Evolutionary conservation across 2,113 vertebrate species (phyloP).

Genomic region (Heptranchias perlo): DNA sequence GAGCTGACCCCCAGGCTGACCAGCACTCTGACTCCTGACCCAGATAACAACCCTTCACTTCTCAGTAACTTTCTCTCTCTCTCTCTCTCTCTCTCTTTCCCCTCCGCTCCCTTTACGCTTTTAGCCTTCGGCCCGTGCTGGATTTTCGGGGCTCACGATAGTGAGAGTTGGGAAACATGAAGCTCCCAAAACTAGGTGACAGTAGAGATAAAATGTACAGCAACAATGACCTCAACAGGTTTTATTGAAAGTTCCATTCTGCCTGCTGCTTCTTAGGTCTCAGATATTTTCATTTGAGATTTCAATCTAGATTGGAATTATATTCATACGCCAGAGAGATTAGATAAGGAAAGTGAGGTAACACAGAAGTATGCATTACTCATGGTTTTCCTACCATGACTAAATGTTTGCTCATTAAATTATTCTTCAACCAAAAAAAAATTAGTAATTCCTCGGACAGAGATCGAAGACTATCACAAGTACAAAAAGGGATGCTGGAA

Average conservation of each 20-base stretch:
- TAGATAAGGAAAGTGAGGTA: not conserved
- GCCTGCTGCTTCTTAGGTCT: not conserved
- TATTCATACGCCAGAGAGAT: conserved; percentile 4
- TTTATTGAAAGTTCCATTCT: not conserved
- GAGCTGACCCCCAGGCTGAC: not conserved
- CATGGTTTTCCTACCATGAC: conserved; percentile 15
- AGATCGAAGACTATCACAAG: not conserved
- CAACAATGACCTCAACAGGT: not conserved
- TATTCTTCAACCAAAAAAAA: not conserved
- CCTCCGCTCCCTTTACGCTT: not conserved
- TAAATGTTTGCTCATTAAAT: conserved; percentile 29
- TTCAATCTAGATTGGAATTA: not conserved
- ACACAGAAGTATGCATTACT: conserved; percentile 22
- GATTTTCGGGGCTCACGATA: not conserved
- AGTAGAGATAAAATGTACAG: not conserved
- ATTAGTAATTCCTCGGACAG: not conserved
- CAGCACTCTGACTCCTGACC: not conserved
- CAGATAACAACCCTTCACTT: not conserved
- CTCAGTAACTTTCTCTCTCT: not conserved
- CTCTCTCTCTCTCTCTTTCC: not conserved
- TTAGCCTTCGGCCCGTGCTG: not conserved
- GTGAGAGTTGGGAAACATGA: too few species aligned
- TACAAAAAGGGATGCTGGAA: not conserved
- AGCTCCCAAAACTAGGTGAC: not conserved
- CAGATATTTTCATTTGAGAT: conserved; percentile 4